These are phyloP conservation scores for Ramphastos sulfuratus DNA, from an alignment of 2,113 vertebrate species.

Conservation along the genomic window DNA sequence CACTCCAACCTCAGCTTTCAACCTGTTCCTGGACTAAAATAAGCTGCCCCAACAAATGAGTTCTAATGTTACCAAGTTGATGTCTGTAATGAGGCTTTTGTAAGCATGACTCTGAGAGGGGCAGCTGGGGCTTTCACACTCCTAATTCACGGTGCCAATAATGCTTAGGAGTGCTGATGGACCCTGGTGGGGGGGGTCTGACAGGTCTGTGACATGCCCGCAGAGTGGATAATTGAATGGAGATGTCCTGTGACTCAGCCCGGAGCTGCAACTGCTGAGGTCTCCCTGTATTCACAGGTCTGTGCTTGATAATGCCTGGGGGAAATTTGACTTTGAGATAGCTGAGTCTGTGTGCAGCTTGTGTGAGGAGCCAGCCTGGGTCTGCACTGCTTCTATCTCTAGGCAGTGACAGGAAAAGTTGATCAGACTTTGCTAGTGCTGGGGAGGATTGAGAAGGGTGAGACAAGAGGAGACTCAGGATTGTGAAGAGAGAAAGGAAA, in stretches of 20 bases:
- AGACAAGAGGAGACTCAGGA: not conserved
- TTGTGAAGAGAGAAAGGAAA: not conserved
- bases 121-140: not conserved
- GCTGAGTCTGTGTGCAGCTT: not conserved
- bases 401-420: not conserved
- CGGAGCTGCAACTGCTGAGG: not conserved
- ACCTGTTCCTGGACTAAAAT: accelerated
- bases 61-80: not conserved
- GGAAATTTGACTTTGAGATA: not conserved
- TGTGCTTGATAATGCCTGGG: not conserved
- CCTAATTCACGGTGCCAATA: not conserved
- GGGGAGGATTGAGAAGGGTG: not conserved
- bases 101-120: not conserved
- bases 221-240: not conserved
- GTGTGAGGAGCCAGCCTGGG: not conserved
- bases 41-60: not conserved
- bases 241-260: not conserved
- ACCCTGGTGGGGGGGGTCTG: not conserved
- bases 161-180: not conserved
- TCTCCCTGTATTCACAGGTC: not conserved
- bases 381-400: not conserved
- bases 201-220: not conserved
- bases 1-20: not conserved
- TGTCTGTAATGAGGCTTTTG: not conserved
- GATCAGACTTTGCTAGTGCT: constrained; percentile 34